A percentile compares a stretch with the other conserved stretches of the same genome.
Conservation (phyloP, 2,113 vertebrate species). For the Xiphophorus maculatus region DNA sequence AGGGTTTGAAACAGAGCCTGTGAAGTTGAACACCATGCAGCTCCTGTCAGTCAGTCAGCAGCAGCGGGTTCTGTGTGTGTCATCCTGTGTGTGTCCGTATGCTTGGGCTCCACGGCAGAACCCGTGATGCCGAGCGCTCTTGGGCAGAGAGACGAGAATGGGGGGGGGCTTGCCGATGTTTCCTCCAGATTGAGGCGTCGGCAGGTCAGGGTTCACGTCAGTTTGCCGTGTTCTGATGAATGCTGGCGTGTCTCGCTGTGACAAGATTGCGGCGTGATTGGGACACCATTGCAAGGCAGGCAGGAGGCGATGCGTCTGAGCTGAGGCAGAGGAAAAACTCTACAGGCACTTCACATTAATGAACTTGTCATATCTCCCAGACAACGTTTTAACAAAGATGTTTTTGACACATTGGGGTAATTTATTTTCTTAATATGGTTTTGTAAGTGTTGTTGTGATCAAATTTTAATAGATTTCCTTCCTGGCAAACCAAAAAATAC, state of each 20-base stretch:
- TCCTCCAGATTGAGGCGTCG: constrained; percentile 66
- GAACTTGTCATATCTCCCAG: constrained; percentile 59
- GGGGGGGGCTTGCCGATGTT: constrained; percentile 33
- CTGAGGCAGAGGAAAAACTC: constrained; percentile 36
- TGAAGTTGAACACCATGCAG: constrained; percentile 63
- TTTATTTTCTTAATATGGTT: constrained; percentile 36
- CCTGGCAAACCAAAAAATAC: constrained; percentile 7
- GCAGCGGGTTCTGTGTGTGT: constrained; percentile 34
- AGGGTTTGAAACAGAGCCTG: constrained; percentile 56
- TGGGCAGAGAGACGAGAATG: constrained; percentile 19
- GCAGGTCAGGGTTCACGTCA: constrained; percentile 72
- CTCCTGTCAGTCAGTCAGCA: constrained; percentile 69
- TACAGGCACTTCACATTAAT: constrained; percentile 62
- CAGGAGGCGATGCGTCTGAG: constrained; percentile 25
- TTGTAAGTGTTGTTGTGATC: background rate
- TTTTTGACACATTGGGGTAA: constrained; percentile 24
- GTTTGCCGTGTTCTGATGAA: constrained; percentile 64
- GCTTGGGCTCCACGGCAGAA: constrained; percentile 21
- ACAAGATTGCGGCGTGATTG: constrained; percentile 55
- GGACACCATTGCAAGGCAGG: constrained; percentile 29
- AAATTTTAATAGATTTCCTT: constrained; percentile 22
- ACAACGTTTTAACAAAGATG: constrained; percentile 55
- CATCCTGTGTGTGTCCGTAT: background rate
- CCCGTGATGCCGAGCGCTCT: constrained; percentile 36
- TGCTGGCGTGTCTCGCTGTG: constrained; percentile 51